A percentile compares a stretch with the other conserved stretches of the same genome.
Conservation (phyloP, 2,113 vertebrate genomes). For the Ictalurus furcatus region DNA sequence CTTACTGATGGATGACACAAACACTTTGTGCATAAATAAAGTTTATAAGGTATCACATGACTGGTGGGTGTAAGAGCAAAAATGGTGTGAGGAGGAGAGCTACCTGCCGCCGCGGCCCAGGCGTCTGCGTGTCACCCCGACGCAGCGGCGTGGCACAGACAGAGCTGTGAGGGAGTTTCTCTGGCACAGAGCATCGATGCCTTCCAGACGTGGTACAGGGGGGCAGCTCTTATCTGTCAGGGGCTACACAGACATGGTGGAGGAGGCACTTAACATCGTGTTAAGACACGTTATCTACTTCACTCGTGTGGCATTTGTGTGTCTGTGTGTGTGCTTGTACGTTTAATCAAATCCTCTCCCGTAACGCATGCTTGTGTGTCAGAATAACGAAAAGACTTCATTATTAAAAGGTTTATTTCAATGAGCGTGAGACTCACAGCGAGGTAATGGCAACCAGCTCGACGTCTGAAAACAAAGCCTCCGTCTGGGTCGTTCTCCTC, state of each 20-base stretch:
- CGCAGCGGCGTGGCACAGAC: constrained; percentile 81
- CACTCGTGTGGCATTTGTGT: background rate
- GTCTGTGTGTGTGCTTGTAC: too few relatives aligned
- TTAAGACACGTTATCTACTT: background rate
- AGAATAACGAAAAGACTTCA: background rate
- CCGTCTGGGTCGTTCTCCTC: constrained; percentile 91
- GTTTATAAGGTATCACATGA: background rate
- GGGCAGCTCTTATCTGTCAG: constrained; percentile 76
- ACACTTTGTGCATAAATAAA: background rate
- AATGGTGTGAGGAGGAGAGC: background rate
- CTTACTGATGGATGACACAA: background rate
- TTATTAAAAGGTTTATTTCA: background rate
- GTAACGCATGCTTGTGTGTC: background rate
- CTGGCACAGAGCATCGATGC: constrained; percentile 76
- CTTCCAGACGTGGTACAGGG: constrained; percentile 70
- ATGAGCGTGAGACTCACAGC: constrained; percentile 75
- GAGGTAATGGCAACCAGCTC: constrained; percentile 89
- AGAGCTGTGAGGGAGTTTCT: constrained; percentile 87
- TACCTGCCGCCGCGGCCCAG: constrained; percentile 92
- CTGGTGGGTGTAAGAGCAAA: background rate
- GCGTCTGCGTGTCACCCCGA: constrained; percentile 83
- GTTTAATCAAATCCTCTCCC: too few relatives aligned
- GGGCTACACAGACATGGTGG: constrained; percentile 68
- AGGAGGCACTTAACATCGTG: too few relatives aligned
- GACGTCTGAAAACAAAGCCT: constrained; percentile 86